phyloP scores from a whole-genome alignment of 2,888 invertebrate species.

The Lithophane ornitopus region DNA sequence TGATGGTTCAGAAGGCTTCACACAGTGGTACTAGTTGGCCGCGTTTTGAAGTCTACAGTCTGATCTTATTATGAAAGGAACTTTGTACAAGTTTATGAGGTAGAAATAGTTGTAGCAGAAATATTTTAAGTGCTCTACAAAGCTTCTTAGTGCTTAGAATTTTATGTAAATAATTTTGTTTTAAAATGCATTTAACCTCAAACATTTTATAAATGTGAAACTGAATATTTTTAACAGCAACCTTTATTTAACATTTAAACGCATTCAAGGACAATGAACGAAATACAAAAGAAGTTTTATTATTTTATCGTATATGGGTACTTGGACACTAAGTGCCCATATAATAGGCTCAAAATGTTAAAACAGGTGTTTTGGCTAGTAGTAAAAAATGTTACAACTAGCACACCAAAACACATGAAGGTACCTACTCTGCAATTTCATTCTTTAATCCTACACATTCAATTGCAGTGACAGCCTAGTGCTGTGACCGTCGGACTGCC shows the following conservation, averaged over 20 bases:
- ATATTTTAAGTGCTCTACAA: background rate
- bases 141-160: conserved; percentile 1
- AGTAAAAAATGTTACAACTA: too few species aligned
- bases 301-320: too few species aligned
- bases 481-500: too few species aligned
- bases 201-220: background rate
- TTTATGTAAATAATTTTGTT: conserved; percentile 10
- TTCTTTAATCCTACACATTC: too few species aligned
- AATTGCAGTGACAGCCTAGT: too few species aligned
- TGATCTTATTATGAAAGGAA: conserved; percentile 14
- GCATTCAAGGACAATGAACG: too few species aligned
- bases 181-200: background rate
- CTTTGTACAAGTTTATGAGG: conserved; percentile 18
- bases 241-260: background rate
- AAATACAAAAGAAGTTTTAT: too few species aligned
- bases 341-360: too few species aligned
- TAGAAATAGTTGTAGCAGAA: conserved; percentile 7
- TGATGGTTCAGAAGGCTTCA: conserved; percentile 8
- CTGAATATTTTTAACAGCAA: background rate
- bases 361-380: too few species aligned
- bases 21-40: conserved; percentile 18
- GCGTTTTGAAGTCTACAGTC: background rate
- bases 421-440: too few species aligned
- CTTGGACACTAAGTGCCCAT: too few species aligned
- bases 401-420: too few species aligned